A percentile compares a stretch with the other conserved stretches of the same genome.
phyloP scores from a whole-genome alignment of 2,888 invertebrate species.

The Strigamia crassipes region DNA sequence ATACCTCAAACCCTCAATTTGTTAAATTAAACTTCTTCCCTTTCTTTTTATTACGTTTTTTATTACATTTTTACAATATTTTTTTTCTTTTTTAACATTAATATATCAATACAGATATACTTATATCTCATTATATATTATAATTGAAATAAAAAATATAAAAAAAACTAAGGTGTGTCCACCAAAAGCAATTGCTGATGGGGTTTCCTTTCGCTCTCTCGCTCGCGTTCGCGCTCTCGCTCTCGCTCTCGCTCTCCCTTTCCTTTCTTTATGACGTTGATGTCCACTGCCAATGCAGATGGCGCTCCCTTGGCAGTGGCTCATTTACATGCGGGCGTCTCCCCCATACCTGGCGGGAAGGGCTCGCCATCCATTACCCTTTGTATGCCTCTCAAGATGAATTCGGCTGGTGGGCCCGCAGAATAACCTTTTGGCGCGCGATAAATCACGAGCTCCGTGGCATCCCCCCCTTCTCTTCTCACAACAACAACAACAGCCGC shows the following conservation, averaged over 20 bases:
- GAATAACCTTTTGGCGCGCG: conserved; percentile 42
- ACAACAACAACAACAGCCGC: conserved; percentile 42
- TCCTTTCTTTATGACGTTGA: conserved; percentile 28
- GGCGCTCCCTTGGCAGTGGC: conserved; percentile 32
- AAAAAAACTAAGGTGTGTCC: conserved; percentile 31
- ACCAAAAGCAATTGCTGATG: background rate
- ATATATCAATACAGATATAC: too few species aligned
- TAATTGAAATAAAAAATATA: background rate
- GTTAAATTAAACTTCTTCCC: background rate
- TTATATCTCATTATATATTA: too few species aligned
- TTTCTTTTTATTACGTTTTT: background rate
- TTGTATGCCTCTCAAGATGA: conserved; percentile 42
- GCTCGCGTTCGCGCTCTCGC: background rate
- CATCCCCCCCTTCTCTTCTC: conserved; percentile 27
- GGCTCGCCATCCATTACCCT: conserved; percentile 42
- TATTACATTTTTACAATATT: background rate
- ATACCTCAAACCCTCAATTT: background rate
- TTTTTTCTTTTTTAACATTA: too few species aligned
- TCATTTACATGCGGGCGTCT: conserved; percentile 42
- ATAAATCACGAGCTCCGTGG: conserved; percentile 42
- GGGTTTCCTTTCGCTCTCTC: background rate
- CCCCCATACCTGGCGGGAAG: conserved; percentile 42
- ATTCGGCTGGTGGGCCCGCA: conserved; percentile 42
- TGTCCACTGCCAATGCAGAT: conserved; percentile 42
- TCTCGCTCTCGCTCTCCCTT: background rate